Evolutionary conservation across 2,797 vertebrate genomes (phyloP).

Genomic region (Crenichthys baileyi): DNA sequence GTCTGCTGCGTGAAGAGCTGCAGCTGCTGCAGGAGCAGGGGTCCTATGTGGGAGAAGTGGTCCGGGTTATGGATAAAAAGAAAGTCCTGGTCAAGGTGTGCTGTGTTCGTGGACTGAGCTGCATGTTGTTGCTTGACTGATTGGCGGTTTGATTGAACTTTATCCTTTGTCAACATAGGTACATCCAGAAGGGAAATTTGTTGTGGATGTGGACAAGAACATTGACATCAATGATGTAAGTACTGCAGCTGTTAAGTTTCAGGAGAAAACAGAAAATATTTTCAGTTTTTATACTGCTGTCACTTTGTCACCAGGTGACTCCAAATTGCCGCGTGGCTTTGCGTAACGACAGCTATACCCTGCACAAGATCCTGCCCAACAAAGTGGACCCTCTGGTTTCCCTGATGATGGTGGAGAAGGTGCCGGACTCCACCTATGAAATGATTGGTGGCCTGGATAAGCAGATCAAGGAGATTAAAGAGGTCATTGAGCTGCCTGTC

Average conservation of each 20-base stretch:
- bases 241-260: conserved; percentile 19
- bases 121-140: background rate
- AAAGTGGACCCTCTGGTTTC: conserved; percentile 98
- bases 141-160: background rate
- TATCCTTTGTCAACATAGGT: conserved; percentile 79
- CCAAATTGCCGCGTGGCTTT: conserved; percentile 97
- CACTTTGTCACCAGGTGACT: conserved; percentile 85
- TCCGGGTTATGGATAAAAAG: conserved; percentile 99
- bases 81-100: conserved; percentile 97
- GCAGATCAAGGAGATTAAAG: conserved; percentile 99
- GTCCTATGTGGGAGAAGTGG: conserved; percentile 97
- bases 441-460: conserved; percentile 99
- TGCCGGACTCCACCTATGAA: conserved; percentile 97
- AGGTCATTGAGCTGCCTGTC: conserved; percentile 97
- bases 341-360: conserved; percentile 97
- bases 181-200: conserved; percentile 97
- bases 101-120: background rate
- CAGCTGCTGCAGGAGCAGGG: conserved; percentile 98
- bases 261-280: background rate
- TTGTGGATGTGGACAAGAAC: conserved; percentile 99
- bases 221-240: conserved; percentile 99
- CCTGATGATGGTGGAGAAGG: conserved; percentile 99
- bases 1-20: conserved; percentile 94
- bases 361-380: conserved; percentile 98
- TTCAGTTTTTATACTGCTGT: background rate